Evolutionary conservation across 35 echinoderm and acorn worm species (phyloP), one percentile per base, ranked within the genome.

Genomic region (Ophioderma brevispina): DNA sequence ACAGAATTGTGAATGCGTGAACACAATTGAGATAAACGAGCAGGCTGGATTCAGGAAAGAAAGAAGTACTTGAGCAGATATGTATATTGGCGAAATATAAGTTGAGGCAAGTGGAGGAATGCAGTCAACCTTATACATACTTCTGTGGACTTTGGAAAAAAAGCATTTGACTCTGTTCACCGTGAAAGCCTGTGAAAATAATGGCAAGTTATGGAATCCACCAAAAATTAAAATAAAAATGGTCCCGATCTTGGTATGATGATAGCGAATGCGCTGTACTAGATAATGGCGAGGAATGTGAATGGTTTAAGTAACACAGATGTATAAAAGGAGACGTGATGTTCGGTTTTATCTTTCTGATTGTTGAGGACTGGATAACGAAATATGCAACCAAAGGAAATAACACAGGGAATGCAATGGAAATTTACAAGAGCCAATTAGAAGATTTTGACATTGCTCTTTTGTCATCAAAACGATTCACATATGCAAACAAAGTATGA

Each of bases 81-180:
- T n/a, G n/a, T n/a, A n/a, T n/a, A n/a, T n/a, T n/a, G n/a, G n/a
- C n/a, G n/a, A n/a, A n/a, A n/a, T n/a, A n/a, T n/a, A n/a, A n/a
- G n/a, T n/a, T n/a, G n/a, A n/a, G n/a, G n/a, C n/a, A n/a, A n/a
- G n/a, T n/a, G n/a, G n/a, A n/a, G n/a, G n/a, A n/a, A n/a, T n/a
- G n/a, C n/a, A n/a, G n/a, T n/a, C n/a, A n/a, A n/a, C n/a, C n/a
- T n/a, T n/a, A n/a, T n/a, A 50, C 77, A 82, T 84, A 40, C 88
- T 13, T 92, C 75, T 55, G 83, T 86, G 55, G 86, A 94, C 59
- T 94, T 94, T 38, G 78, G 37, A n/a, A n/a, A n/a, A 18, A 89
- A 94, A 63, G 85, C 87, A 31, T 94, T 94, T 78, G 86, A 79
- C 86, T 83, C 92, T 21, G 92, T 94, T 8, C 30, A 75, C 17